These are phyloP conservation scores for Cepaea hortensis DNA, from an alignment of 2,888 invertebrate species.

Conservation along the genomic window DNA sequence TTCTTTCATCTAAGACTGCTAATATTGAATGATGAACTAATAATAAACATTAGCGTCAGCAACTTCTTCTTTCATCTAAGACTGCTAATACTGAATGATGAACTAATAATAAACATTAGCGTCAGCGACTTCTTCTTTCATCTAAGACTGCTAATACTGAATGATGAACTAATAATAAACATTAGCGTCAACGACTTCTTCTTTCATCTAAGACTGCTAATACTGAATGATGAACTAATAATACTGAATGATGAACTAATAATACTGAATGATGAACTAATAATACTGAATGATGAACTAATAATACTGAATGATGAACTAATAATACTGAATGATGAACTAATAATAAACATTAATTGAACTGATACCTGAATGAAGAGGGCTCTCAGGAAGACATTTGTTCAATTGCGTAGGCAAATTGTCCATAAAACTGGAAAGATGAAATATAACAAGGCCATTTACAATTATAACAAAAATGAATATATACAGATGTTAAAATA, in stretches of 20 bases:
- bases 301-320: not conserved
- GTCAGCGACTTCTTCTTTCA: no score
- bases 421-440: constrained; percentile 4
- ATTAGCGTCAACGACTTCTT: not conserved
- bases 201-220: no score
- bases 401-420: not conserved
- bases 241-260: no score
- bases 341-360: not conserved
- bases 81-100: no score
- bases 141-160: not conserved
- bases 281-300: no score
- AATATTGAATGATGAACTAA: not conserved
- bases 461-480: no score
- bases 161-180: not conserved
- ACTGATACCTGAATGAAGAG: not conserved
- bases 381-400: not conserved
- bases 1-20: not conserved
- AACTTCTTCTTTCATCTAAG: no score
- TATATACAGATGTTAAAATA: no score
- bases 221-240: no score
- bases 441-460: not conserved
- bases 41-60: not conserved
- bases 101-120: no score
- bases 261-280: not conserved
- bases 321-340: not conserved